phyloP scores from a whole-genome alignment of 2,888 invertebrate species.

The Lycaena phlaeas region DNA sequence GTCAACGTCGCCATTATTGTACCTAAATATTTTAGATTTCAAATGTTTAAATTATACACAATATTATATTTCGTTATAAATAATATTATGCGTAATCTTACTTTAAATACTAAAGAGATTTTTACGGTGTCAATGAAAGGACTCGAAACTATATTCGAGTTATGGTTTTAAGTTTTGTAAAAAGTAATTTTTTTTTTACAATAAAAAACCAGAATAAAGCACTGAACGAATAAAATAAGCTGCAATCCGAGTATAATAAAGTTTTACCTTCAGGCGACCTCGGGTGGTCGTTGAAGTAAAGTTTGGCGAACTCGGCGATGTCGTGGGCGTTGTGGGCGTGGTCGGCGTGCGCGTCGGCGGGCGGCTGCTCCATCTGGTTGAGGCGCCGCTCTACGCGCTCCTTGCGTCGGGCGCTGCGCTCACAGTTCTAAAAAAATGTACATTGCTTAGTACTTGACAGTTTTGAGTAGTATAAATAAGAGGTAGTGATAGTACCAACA shows the following conservation, averaged over 20 bases:
- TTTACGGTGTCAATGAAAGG: no score
- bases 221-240: no score
- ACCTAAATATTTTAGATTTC: slow-evolving; percentile 33
- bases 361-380: slow-evolving; percentile 79
- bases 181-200: no score
- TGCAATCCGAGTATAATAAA: no score
- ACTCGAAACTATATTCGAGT: no score
- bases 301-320: slow-evolving; percentile 94
- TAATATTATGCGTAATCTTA: no score
- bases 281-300: slow-evolving; percentile 92
- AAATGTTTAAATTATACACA: not conserved
- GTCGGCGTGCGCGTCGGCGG: slow-evolving; percentile 32
- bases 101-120: no score
- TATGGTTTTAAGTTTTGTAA: no score
- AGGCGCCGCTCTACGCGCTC: slow-evolving; percentile 89
- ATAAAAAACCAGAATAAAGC: no score
- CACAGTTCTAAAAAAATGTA: slow-evolving; percentile 48
- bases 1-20: slow-evolving; percentile 91
- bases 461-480: no score
- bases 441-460: not conserved
- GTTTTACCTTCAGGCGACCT: slow-evolving; percentile 82
- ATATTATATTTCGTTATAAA: not conserved
- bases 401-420: slow-evolving; percentile 85
- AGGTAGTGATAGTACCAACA: no score
- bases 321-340: slow-evolving; percentile 75